Base-by-base conservation (phyloP, 2,888 invertebrate species). In the Agriopis aurantiaria region DNA sequence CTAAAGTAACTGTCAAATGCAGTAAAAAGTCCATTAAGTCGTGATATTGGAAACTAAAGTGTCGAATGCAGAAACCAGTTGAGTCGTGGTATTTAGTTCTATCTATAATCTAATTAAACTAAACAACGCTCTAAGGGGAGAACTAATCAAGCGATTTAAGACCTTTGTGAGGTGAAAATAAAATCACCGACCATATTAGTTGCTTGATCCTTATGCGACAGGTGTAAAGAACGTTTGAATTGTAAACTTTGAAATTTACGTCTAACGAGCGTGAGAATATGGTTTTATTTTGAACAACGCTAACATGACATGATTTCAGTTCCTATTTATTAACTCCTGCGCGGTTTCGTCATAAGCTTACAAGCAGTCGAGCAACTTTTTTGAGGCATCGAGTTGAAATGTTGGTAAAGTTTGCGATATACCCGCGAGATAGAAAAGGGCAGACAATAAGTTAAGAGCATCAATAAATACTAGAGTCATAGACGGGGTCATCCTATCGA, bases 171-270 rank as follows among this genome's bases (percentile, higher is more conserved):
- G 33, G 8, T 85, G 73, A 78, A 81, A 80, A 78, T 80, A 75
- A 80, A 83, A 80, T 84, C 86, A 85, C 85, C 85, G 86, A 86
- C 85, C 78, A 85, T 88, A 91, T 89, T 88, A 87, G 84, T 90
- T 90, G 85, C 88, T 89, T 88, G 88, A 90, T 92, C 86, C 86
- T 87, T 85, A 76, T 82, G 82, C 83, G 86, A 91, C 92, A 93
- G 91, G 92, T 92, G 92, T 87, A 88, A 82, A 83, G 74, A 79
- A 81, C 77, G 65, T 61, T 78, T 68, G 68, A 63, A 63, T 65
- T 71, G 59, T 72, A 76, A 55, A 80, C 80, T 73, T 74, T 67
- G 51, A 88, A 85, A 82, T 81, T 81, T 79, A 75, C 79, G 71
- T 77, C 78, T 75, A 83, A 80, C 23, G 57, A 14, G 41, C 72